Evolutionary conservation across 1,140 invertebrate species (phyloP).

Genomic region (Potamilus streckersoni): DNA sequence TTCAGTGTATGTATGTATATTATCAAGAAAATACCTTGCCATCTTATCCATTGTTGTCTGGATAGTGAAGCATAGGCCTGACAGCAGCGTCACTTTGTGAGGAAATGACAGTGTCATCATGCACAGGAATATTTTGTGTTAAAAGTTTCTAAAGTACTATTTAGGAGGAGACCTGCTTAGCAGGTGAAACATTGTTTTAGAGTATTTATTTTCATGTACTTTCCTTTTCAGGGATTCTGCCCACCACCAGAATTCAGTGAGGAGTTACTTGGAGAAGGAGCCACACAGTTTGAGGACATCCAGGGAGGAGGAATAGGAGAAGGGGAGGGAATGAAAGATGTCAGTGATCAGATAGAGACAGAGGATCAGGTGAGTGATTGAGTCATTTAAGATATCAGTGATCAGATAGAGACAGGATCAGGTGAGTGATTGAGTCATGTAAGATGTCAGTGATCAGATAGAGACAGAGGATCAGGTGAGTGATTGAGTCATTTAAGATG

Average conservation of each 20-base stretch:
- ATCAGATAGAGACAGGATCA: slow-evolving; percentile 93
- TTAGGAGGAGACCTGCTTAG: too few relatives aligned
- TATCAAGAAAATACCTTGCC: too few relatives aligned
- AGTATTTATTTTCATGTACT: not conserved
- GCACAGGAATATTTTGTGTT: too few relatives aligned
- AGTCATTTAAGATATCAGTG: slow-evolving; percentile 82
- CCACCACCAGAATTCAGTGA: slow-evolving; percentile 82
- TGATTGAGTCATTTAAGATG: not conserved
- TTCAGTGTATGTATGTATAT: too few relatives aligned
- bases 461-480: slow-evolving; percentile 87
- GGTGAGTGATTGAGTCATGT: slow-evolving; percentile 40
- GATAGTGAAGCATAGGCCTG: too few relatives aligned
- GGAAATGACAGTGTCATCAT: too few relatives aligned
- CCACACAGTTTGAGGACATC: slow-evolving; percentile 72
- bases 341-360: slow-evolving; percentile 91
- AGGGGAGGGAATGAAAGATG: slow-evolving; percentile 91
- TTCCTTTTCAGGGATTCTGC: slow-evolving; percentile 83
- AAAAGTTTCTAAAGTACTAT: too few relatives aligned
- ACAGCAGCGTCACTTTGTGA: too few relatives aligned
- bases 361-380: slow-evolving; percentile 79
- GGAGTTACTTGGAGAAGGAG: slow-evolving; percentile 63
- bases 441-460: slow-evolving; percentile 91
- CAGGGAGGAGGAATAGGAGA: slow-evolving; percentile 86
- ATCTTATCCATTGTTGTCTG: too few relatives aligned
- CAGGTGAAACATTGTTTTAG: too few relatives aligned